Evolutionary conservation across 2,113 vertebrate species (phyloP).

Genomic region (Strix aluco): DNA sequence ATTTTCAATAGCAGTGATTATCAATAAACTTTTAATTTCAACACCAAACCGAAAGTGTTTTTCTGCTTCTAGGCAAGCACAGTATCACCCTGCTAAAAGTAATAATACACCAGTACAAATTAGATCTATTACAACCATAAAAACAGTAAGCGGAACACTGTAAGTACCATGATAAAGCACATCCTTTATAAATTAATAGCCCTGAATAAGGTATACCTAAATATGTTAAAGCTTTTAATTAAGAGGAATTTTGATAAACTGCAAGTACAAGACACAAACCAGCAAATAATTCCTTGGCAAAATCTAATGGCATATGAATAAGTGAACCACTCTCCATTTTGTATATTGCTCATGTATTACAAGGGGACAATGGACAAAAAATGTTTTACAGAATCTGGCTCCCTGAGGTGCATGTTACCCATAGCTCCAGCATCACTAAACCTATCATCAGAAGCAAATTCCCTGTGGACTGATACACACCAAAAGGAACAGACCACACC

Average conservation of each 20-base stretch:
- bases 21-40: background rate
- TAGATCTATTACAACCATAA: background rate
- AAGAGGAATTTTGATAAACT: background rate
- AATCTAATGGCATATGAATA: background rate
- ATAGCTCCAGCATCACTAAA: background rate
- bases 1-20: background rate
- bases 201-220: background rate
- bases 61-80: background rate
- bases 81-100: background rate
- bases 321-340: background rate
- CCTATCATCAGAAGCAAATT: background rate
- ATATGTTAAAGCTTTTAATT: background rate
- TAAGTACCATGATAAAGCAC: background rate
- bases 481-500: background rate
- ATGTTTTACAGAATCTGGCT: background rate
- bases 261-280: background rate
- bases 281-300: background rate
- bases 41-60: background rate
- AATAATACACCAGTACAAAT: background rate
- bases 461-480: background rate
- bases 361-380: background rate
- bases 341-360: background rate
- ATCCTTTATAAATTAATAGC: background rate
- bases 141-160: background rate
- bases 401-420: background rate